These are phyloP conservation scores for Gymnosoma rotundatum DNA, from an alignment of 2,888 invertebrate genomes.

Conservation along the genomic window DNA sequence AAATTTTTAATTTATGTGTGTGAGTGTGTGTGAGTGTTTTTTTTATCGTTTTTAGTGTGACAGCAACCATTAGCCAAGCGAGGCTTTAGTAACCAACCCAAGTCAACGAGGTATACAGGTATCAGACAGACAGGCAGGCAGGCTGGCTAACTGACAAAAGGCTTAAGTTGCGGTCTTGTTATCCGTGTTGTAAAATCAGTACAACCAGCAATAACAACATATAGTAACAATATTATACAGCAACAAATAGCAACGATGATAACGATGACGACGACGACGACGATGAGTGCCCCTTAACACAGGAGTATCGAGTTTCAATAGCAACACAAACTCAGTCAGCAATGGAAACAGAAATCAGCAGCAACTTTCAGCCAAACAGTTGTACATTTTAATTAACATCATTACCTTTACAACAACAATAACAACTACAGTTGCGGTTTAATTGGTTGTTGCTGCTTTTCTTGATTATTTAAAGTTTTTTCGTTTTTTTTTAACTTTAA, in stretches of 20 bases:
- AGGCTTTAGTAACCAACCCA: slow-evolving; percentile 44
- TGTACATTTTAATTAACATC: slow-evolving; percentile 71
- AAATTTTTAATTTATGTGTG: slow-evolving; percentile 17
- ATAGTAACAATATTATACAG: slow-evolving; percentile 55
- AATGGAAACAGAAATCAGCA: slow-evolving; percentile 27
- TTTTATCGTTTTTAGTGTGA: slow-evolving; percentile 64
- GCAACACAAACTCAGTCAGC: slow-evolving; percentile 24
- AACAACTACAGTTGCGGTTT: slow-evolving; percentile 46
- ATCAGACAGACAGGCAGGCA: slow-evolving; percentile 3
- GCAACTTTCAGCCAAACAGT: slow-evolving; percentile 56
- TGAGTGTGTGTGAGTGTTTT: background rate
- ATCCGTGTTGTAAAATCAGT: slow-evolving; percentile 70
- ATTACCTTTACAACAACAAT: slow-evolving; percentile 64
- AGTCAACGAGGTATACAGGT: slow-evolving; percentile 3
- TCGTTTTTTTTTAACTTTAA: slow-evolving; percentile 5
- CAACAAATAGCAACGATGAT: slow-evolving; percentile 28
- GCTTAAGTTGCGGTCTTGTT: slow-evolving; percentile 68
- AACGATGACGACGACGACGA: slow-evolving; percentile 34
- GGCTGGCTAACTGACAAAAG: slow-evolving; percentile 15
- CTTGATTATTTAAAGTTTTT: slow-evolving; percentile 45
- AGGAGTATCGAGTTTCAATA: slow-evolving; percentile 64
- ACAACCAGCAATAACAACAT: slow-evolving; percentile 61
- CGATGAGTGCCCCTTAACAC: slow-evolving; percentile 54
- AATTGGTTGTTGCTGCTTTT: slow-evolving; percentile 59
- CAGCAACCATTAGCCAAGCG: slow-evolving; percentile 67